Evolutionary conservation across 2,888 invertebrate species (phyloP), one percentile per base, ranked within the genome.

Genomic region (Patella ulyssiponensis): DNA sequence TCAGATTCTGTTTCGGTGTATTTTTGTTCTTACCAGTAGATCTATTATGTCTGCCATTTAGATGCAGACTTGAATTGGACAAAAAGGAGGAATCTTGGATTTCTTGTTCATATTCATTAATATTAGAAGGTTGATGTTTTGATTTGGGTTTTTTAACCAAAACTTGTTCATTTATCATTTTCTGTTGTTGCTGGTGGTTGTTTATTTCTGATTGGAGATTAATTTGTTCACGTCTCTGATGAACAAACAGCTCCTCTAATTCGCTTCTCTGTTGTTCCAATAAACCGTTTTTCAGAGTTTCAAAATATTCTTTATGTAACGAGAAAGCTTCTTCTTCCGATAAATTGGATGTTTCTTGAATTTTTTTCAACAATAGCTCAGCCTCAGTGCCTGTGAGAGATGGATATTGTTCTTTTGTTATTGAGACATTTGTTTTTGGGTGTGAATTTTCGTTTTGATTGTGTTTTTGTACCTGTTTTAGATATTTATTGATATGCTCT

Each of bases 221-320:
- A 80, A 88, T 79, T 80, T 88, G 88, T 77, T 89, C 87, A 3
- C 94, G 93, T 86, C 95, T 95, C 83, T 95, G 94, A 64, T 93
- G 79, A 3, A 88, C 84, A 85, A 89, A 88, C 74, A 89, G 80
- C 70, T 88, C 87, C 80, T 88, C 89, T 69, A 89, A 82, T 69
- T 89, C 88, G 17, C 82, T 80, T 11, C 94, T 93, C 87, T 95
- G 95, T 81, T 95, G 94, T 56, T 93, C 93, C 85, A 88, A 86
- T 85, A 89, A 82, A 83, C 87, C 86, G 71, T 86, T 81, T 15
- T 85, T 83, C 72, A 87, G 77, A 20, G 81, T 72, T 72, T 90
- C 87, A 85, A 90, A 90, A 77, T 88, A 85, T 71, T 85, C 82
- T 54, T 85, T 78, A 73, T 89, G 89, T 27, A 86, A 80, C 23